Evolutionary conservation across 64 coral and sea anemone genomes (phyloP).

Genomic region (Catalaphyllia jardinei): DNA sequence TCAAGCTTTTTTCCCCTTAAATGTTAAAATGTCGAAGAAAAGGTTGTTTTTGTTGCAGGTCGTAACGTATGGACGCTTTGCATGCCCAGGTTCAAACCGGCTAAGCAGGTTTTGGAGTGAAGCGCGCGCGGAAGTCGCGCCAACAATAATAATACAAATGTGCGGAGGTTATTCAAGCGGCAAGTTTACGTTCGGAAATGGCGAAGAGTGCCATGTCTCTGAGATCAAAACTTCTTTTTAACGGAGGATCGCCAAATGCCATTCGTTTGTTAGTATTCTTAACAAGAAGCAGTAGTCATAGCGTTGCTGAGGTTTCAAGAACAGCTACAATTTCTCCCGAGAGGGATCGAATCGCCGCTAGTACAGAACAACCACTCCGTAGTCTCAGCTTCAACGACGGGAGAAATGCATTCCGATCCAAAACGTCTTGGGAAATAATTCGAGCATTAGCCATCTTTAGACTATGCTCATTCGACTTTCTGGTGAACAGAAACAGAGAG

Average conservation of each 20-base stretch:
- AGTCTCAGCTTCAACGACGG: conserved; percentile 69
- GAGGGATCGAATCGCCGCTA: neutral
- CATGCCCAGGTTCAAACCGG: neutral
- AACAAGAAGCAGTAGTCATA: conserved; percentile 12
- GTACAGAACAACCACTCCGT: neutral
- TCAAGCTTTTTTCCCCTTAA: no score
- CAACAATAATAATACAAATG: neutral
- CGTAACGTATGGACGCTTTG: neutral
- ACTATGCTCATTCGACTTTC: conserved; percentile 81
- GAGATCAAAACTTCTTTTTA: conserved; percentile 18
- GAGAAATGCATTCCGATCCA: conserved; percentile 71
- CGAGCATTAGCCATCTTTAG: conserved; percentile 90
- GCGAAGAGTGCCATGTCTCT: neutral
- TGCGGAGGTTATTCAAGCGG: neutral
- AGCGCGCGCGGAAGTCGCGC: conserved; percentile 7
- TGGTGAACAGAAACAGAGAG: conserved; percentile 91
- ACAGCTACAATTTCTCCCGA: neutral
- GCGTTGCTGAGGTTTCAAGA: conserved; percentile 11
- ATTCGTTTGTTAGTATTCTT: neutral
- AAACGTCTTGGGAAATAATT: conserved; percentile 89
- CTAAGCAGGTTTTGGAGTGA: neutral
- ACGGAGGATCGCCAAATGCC: neutral
- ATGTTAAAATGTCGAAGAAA: no score
- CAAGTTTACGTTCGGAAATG: neutral
- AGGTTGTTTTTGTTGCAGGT: neutral